Evolutionary conservation across 2,113 vertebrate genomes (phyloP), one percentile per base, ranked within the genome.

Genomic region (Muntiacus reevesi): DNA sequence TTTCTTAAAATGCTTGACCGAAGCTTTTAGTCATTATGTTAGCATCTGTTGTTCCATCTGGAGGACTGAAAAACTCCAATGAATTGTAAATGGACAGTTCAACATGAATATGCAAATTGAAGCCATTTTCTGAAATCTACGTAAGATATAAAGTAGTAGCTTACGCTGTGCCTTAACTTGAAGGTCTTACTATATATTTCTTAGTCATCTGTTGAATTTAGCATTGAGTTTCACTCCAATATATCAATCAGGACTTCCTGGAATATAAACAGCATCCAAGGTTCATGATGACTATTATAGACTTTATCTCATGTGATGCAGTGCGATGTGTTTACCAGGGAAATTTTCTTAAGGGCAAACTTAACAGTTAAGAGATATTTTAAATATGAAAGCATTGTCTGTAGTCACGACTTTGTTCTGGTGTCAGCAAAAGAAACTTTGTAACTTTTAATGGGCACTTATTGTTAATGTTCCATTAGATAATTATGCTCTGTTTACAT

Each of bases 1-100:
- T 95, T 94, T 91, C 76, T 97, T 95, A 97, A 97, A 97, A 97
- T 97, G 93, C 50, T 96, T 97, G 93, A 97, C 97, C 96, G 94
- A 96, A 82, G 36, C 52, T 96, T 97, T 97, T 94, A 97, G 88
- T 94, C 96, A 96, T 91, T 96, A 82, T 82, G 93, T 88, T 91
- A 97, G 33, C 86, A 97, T 97, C 88, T 98, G 59, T 95, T 97
- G 85, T 86, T 97, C 96, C 95, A 97, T 97, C 85, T 97, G 97
- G 97, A 81, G 36, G n/a, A 95, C n/a, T 40, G 60, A 90, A 98
- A 97, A 95, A 95, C 36, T 60, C 47, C 96, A 92, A 33, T 85
- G 91, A 96, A 88, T 94, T 96, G 54, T 97, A 97, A 96, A 94
- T 85, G 91, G 96, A 92, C 76, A 96, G 54, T 98, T 86, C 91